Evolutionary conservation across 2,113 vertebrate species (phyloP).

Genomic region (Sebastes schlegelii): DNA sequence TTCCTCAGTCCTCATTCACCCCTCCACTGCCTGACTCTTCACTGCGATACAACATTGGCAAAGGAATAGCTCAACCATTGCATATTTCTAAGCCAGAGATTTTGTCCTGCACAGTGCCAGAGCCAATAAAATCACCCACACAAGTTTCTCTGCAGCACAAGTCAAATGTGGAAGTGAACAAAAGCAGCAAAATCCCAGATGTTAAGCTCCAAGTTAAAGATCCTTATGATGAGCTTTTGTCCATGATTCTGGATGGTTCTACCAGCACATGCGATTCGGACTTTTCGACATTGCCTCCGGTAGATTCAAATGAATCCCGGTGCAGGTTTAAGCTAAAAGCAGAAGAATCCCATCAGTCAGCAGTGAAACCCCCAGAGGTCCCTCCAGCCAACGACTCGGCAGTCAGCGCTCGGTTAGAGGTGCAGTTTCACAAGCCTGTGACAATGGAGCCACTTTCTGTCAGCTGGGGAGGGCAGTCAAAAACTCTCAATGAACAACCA

Average conservation of each 20-base stretch:
- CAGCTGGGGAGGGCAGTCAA: conserved; percentile 62
- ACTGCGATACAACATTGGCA: conserved; percentile 1
- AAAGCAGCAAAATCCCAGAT: conserved; percentile 52
- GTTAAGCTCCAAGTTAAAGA: conserved; percentile 53
- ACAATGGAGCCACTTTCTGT: conserved; percentile 70
- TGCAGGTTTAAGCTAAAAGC: conserved; percentile 20
- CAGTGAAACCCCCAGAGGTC: neutral
- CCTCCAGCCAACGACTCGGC: neutral
- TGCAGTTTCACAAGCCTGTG: conserved; percentile 68
- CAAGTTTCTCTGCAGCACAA: conserved; percentile 21
- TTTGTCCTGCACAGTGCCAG: conserved; percentile 26
- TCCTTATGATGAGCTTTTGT: conserved; percentile 75
- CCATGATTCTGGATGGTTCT: conserved; percentile 56
- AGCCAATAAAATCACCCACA: conserved; percentile 15
- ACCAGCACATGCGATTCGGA: conserved; percentile 55
- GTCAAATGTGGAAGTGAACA: conserved; percentile 1
- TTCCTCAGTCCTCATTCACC: conserved; percentile 54
- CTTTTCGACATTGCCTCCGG: conserved; percentile 1
- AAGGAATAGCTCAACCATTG: conserved; percentile 31
- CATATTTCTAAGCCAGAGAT: conserved; percentile 41
- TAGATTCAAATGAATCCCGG: conserved; percentile 24
- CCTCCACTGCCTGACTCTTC: conserved; percentile 38
- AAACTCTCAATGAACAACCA: conserved; percentile 49
- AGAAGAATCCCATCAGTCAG: conserved; percentile 4
- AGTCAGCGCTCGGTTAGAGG: conserved; percentile 47